Percentiles rank a stretch among this genome's conserved stretches.
Conservation (phyloP, 1,140 invertebrate species). For the Atta texana region DNA sequence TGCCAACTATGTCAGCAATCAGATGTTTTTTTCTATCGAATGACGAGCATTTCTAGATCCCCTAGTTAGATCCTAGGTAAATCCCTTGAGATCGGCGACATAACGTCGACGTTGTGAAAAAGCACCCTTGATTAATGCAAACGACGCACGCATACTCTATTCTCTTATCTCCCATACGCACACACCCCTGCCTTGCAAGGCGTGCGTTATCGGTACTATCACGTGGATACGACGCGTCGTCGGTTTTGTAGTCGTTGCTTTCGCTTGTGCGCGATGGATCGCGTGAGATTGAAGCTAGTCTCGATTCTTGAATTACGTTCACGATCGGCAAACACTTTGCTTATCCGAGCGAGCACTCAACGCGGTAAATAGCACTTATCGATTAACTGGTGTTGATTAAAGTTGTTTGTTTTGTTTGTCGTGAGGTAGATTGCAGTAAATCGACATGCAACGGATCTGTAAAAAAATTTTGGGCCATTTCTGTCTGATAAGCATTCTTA, state of each 20-base stretch:
- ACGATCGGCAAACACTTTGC: slow-evolving; percentile 45
- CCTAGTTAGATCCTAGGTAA: slow-evolving; percentile 23
- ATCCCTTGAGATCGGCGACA: slow-evolving; percentile 66
- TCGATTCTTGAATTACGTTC: slow-evolving; percentile 51
- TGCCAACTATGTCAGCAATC: background rate
- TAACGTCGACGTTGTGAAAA: slow-evolving; percentile 53
- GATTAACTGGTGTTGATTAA: slow-evolving; percentile 44
- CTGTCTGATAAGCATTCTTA: background rate
- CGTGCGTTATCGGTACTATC: slow-evolving; percentile 69
- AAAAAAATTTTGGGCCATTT: background rate
- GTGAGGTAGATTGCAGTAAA: background rate
- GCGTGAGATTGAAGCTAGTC: slow-evolving; percentile 56
- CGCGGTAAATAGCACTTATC: slow-evolving; percentile 38
- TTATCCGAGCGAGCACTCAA: slow-evolving; percentile 21
- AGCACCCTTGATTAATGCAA: slow-evolving; percentile 74
- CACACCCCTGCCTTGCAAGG: slow-evolving; percentile 53
- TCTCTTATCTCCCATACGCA: slow-evolving; percentile 73
- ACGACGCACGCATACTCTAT: slow-evolving; percentile 72
- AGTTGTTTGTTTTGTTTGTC: slow-evolving; percentile 21
- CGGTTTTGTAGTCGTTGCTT: slow-evolving; percentile 67
- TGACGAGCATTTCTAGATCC: slow-evolving; percentile 12
- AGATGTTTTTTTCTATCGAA: background rate
- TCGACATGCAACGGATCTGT: background rate
- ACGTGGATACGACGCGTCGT: slow-evolving; percentile 58
- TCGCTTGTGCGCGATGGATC: slow-evolving; percentile 61